Evolutionary conservation across 1,140 invertebrate species (phyloP), one percentile per base, ranked within the genome.

Genomic region (Drosophila sulfurigaster): DNA sequence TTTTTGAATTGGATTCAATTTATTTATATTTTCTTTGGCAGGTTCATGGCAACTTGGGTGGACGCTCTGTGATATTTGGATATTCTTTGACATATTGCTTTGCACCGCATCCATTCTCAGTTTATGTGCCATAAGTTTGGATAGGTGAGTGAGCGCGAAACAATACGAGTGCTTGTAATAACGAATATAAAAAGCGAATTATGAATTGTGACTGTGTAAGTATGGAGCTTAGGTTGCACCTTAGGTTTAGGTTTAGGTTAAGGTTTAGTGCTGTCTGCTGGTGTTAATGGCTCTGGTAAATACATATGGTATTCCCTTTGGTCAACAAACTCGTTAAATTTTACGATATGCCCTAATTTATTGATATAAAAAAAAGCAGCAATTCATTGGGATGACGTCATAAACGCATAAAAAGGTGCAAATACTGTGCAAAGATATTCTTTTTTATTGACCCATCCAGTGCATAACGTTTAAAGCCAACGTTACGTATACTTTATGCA

Each of bases 1-100:
- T 30, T 6, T 30, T 52, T 5, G 35, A 15, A 15, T 52, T 30
- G 16, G 20, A 25, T 25, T 25, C 30, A 8, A 30, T 11, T 32
- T 52, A 6, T 32, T 52, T 51, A 8, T 20, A 28, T 51, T 8
- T 38, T 38, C 13, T 10, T 32, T 38, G 1, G 20, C 81, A 95
- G 96, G 96, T 64, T 94, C 94, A 67, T 98, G 97, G 97, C 94
- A 95, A 77, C 94, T 97, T 2, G 96, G 96, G n/a, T 94, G 95
- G 93, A 93, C 96, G 3, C 93, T 98, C 13, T 98, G 97, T 91
- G 96, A 97, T 83, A 95, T 98, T 60, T 99, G 98, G 98, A 96
- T 99, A 48, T 98, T 97, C 0, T 94, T 98, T 87, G 98, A 99
- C 90, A 97, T 99, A 46, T 94, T 99, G 3, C 95, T 98, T 1